These are phyloP conservation scores for Morone chrysops DNA, from an alignment of 2,113 vertebrate species.

Conservation along the genomic window DNA sequence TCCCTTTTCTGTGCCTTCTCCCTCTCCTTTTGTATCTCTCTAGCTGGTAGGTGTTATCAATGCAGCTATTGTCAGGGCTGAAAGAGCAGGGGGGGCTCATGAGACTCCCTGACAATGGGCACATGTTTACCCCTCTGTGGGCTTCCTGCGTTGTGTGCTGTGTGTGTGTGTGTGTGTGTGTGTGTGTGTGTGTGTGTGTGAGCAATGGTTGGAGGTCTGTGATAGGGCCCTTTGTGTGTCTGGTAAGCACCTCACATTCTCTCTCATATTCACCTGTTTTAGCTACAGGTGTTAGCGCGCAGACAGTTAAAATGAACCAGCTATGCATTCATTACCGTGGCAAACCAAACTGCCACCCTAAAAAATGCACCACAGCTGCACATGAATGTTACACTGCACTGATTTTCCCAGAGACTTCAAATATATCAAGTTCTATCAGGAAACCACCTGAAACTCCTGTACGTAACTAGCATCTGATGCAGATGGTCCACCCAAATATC, in stretches of 20 bases:
- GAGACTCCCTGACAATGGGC: slow-evolving; percentile 72
- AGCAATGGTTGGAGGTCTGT: slow-evolving; percentile 33
- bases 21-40: slow-evolving; percentile 53
- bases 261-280: slow-evolving; percentile 46
- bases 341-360: background rate
- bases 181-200: slow-evolving; percentile 30
- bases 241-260: slow-evolving; percentile 56
- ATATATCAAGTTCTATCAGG: slow-evolving; percentile 42
- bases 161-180: slow-evolving; percentile 5
- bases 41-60: slow-evolving; percentile 71
- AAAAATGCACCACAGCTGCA: slow-evolving; percentile 48
- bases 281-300: slow-evolving; percentile 64
- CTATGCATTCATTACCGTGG: slow-evolving; percentile 29
- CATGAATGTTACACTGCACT: slow-evolving; percentile 17
- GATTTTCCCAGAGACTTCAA: slow-evolving; percentile 19
- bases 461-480: background rate
- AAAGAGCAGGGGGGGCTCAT: slow-evolving; percentile 70
- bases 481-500: background rate
- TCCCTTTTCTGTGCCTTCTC: slow-evolving; percentile 43
- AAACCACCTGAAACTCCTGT: slow-evolving; percentile 60
- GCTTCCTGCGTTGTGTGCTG: slow-evolving; percentile 46
- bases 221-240: slow-evolving; percentile 51
- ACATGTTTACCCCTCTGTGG: slow-evolving; percentile 63
- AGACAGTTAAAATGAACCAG: slow-evolving; percentile 39
- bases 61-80: slow-evolving; percentile 72